Base-by-base conservation (phyloP, 1,140 invertebrate species). In the Drosophila rhopaloa region DNA sequence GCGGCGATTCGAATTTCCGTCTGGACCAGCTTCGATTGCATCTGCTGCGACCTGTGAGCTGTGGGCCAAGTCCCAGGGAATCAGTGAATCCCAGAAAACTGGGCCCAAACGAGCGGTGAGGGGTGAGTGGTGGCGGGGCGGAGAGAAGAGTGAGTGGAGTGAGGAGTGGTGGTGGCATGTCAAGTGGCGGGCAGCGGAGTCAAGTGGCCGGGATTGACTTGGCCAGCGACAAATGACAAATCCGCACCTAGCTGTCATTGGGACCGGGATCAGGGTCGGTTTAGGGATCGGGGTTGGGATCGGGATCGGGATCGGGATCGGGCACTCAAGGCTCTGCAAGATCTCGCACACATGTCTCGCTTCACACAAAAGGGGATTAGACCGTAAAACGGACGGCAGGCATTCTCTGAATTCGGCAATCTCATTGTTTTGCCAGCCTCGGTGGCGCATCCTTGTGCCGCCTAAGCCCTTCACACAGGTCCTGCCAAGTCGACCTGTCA, bases 391-490 rank as follows among this genome's bases (percentile, higher is more conserved):
- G 48, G 27, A 16, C 43, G 14, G 32, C 11, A 27, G 32, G 37
- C 54, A 75, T 86, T 86, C 81, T 63, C 14, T 72, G 44, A 75
- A 77, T 74, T 81, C 40, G 68, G 73, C 68, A 85, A 77, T 86
- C 77, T 86, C 83, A 86, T 86, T 86, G 78, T 86, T 82, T 86
- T 86, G 79, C 63, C 82, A 85, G 67, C 83, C 79, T 62, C 70
- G 51, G 60, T 86, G 78, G 78, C 77, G 82, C 81, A 85, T 85
- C 74, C 77, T 76, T 66, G 66, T 76, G 46, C 46, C 43, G n/a
- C 19, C 16, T 51, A 51, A 51, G 48, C 29, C 35, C 48, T 13
- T 51, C 35, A 32, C 13, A 27, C 48, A 35, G 4, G 11, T 35
- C 2, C 24, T 24, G 40, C 32, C 40, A 10, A 40, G 40, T 62